phyloP scores from a whole-genome alignment of 2,888 invertebrate genomes.

The Tetragonisca angustula region DNA sequence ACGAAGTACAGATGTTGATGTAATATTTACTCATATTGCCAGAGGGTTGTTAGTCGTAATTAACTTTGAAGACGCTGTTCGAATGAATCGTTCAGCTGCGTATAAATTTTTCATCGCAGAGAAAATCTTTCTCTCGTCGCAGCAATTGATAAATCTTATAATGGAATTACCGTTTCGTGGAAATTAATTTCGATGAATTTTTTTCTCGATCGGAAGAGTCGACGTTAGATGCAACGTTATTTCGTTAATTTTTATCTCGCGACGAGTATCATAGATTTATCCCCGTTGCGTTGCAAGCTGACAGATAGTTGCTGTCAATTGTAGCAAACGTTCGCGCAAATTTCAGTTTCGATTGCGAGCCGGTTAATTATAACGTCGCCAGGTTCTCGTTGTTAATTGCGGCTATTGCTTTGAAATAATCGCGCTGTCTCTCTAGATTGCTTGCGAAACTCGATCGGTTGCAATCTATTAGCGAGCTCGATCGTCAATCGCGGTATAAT shows the following conservation, averaged over 20 bases:
- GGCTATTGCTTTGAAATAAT: background rate
- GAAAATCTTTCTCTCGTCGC: no score
- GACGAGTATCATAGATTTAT: background rate
- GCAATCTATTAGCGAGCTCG: background rate
- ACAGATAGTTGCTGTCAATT: background rate
- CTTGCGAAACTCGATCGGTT: background rate
- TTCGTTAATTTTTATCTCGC: background rate
- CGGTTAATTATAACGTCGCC: background rate
- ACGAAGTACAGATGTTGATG: background rate
- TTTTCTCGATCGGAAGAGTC: no score
- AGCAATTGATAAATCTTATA: no score
- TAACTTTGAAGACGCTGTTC: background rate
- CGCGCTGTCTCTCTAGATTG: background rate
- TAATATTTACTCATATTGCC: slow-evolving; percentile 2
- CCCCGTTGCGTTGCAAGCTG: background rate
- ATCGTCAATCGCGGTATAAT: background rate
- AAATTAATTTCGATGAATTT: no score
- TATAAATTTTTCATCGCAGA: background rate
- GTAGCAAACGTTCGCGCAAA: background rate
- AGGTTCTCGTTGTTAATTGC: slow-evolving; percentile 1
- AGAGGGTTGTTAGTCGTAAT: background rate
- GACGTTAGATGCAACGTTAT: no score
- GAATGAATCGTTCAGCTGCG: background rate
- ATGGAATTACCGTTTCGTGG: no score
- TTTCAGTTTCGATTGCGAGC: background rate